phyloP scores from a whole-genome alignment of 2,113 vertebrate species.

The Neopipo cinnamomea region DNA sequence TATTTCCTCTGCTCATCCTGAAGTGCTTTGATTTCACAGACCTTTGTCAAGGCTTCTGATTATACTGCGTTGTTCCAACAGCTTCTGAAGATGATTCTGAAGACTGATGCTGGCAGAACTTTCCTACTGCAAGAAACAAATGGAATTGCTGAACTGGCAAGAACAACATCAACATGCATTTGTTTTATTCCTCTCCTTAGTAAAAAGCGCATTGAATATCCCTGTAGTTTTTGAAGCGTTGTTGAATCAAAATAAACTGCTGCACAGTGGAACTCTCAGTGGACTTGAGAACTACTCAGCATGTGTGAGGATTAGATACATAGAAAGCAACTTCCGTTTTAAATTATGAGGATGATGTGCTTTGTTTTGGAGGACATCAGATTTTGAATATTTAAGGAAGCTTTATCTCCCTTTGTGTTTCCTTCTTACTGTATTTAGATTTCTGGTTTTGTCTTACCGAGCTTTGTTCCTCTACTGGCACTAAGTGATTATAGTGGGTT shows the following conservation, averaged over 20 bases:
- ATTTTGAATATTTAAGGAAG: conserved; percentile 60
- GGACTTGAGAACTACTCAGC: conserved; percentile 56
- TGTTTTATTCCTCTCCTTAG: conserved; percentile 56
- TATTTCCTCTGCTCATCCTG: neutral
- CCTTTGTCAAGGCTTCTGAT: conserved; percentile 41
- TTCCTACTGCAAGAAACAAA: conserved; percentile 47
- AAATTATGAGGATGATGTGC: conserved; percentile 55
- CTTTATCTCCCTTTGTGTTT: conserved; percentile 54
- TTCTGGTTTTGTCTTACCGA: conserved; percentile 60
- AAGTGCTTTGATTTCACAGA: neutral
- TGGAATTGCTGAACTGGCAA: conserved; percentile 64
- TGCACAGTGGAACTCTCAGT: conserved; percentile 59
- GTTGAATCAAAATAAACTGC: conserved; percentile 58
- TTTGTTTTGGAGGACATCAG: conserved; percentile 59
- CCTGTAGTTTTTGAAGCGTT: conserved; percentile 54
- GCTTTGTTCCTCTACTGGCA: conserved; percentile 68
- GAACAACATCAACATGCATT: conserved; percentile 36
- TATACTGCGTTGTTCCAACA: conserved; percentile 71
- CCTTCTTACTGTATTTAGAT: conserved; percentile 68
- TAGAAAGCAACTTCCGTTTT: conserved; percentile 58
- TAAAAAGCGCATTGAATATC: conserved; percentile 62
- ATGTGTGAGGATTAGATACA: conserved; percentile 39
- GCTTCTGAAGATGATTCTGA: conserved; percentile 88
- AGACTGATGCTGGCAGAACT: conserved; percentile 76
- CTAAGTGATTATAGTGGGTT: conserved; percentile 59